Conservation (phyloP, 2,113 vertebrate genomes). For the Silurus asotus region DNA sequence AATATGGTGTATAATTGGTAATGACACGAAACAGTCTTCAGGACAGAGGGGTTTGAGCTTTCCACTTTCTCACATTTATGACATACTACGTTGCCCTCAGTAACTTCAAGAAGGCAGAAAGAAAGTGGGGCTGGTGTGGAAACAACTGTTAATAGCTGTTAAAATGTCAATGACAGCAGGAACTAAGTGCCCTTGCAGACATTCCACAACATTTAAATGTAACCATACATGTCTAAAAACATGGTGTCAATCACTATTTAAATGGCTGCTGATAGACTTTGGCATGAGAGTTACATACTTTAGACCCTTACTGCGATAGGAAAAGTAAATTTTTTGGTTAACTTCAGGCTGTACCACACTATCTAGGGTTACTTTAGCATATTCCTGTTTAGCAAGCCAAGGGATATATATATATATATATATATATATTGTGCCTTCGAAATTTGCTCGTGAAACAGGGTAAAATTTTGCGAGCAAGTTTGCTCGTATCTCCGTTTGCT, state of each 20-base stretch:
- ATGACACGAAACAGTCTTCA: not conserved
- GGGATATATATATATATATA: too few species aligned
- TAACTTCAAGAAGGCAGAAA: not conserved
- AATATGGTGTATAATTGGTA: not conserved
- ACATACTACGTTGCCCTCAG: not conserved
- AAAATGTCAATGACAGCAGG: not conserved
- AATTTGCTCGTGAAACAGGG: too few species aligned
- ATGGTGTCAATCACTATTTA: not conserved
- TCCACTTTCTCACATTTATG: not conserved
- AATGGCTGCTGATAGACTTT: not conserved
- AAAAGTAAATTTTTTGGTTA: not conserved
- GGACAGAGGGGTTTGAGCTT: not conserved
- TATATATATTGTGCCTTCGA: too few species aligned
- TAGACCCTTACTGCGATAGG: not conserved
- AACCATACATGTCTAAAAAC: not conserved
- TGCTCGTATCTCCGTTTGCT: too few species aligned
- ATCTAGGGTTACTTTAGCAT: not conserved
- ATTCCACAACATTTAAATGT: not conserved
- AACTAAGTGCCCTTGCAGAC: not conserved
- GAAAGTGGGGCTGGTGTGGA: not conserved
- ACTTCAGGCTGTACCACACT: not conserved
- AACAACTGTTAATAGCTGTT: slow-evolving; percentile 9
- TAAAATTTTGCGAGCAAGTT: too few species aligned
- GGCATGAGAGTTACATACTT: not conserved
- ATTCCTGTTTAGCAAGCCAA: not conserved